Evolutionary conservation across 1,140 invertebrate species (phyloP), one percentile per base, ranked within the genome.

Genomic region (Sminthurides bifidus): DNA sequence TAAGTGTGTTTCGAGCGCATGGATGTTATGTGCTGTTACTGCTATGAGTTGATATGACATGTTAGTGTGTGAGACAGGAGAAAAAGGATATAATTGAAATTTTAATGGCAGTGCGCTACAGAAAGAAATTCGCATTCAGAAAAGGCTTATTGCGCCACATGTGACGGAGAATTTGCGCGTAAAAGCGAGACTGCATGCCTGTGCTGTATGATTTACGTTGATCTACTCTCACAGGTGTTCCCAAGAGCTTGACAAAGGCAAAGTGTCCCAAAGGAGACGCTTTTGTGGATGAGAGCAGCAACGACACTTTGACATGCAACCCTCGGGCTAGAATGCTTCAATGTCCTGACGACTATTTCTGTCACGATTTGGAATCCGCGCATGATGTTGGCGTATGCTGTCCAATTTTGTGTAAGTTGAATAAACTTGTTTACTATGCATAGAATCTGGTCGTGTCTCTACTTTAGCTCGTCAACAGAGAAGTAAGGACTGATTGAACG

Each of bases 271-370:
- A 54, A 31, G 66, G 65, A 17, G 49, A 51, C 27, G 53, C 61
- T 14, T 58, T 54, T 35, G 14, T 66, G 37, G 56, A 56, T 46
- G 40, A 56, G 4, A 56, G 56, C 10, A 57, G 50, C 0, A 64
- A 66, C 53, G 45, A 59, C 23, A 59, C 54, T 12, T 30, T 66
- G 37, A 59, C 54, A 19, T 68, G 66, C 54, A 58, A 65, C 56
- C 60, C 63, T 21, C 19, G 44, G 44, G 44, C 44, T 54, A 43
- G 56, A 38, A 60, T 58, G 54, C 48, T 64, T 4, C 58, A 64
- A 53, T 64, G 61, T 49, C 61, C 61, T n/a, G 61, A 64, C 38
- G 61, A 64, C 17, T 56, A 52, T 29, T 64, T 49, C 37, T 64
- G 61, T 45, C 61, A 63, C 41, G 54, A 56, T 19, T 29, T 53